Evolutionary conservation across 2,113 vertebrate species (phyloP).

Genomic region (Leucoraja erinaceus): DNA sequence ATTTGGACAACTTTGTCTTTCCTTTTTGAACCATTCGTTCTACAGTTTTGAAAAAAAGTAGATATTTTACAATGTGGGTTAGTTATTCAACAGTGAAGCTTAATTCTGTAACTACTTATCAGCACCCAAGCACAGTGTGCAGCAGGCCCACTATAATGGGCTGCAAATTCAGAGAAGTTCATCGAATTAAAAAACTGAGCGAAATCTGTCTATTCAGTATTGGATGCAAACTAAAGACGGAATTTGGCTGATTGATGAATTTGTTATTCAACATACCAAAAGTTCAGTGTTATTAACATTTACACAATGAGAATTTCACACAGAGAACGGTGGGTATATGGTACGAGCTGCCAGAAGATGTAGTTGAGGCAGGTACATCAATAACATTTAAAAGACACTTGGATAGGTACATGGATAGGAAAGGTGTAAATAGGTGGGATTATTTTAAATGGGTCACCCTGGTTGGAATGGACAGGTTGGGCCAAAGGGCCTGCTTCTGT

Average conservation of each 20-base stretch:
- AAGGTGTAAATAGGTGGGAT: too few species aligned
- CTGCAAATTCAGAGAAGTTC: neutral
- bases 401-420: too few species aligned
- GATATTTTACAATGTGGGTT: neutral
- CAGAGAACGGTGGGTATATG: too few species aligned
- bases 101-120: neutral
- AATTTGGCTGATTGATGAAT: neutral
- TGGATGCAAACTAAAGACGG: neutral
- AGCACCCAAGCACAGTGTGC: neutral
- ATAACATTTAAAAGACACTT: too few species aligned
- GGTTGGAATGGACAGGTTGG: too few species aligned
- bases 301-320: neutral
- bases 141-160: neutral
- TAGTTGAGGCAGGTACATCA: too few species aligned
- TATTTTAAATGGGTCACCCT: too few species aligned
- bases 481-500: too few species aligned
- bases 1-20: neutral
- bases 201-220: neutral
- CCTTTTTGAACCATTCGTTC: neutral
- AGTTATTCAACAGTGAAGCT: neutral
- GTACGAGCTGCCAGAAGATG: too few species aligned
- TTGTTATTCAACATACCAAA: neutral
- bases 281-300: neutral
- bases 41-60: neutral
- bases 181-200: neutral